Evolutionary conservation across 2,797 vertebrate genomes (phyloP), one percentile per base, ranked within the genome.

Genomic region (Pteropus rufus): DNA sequence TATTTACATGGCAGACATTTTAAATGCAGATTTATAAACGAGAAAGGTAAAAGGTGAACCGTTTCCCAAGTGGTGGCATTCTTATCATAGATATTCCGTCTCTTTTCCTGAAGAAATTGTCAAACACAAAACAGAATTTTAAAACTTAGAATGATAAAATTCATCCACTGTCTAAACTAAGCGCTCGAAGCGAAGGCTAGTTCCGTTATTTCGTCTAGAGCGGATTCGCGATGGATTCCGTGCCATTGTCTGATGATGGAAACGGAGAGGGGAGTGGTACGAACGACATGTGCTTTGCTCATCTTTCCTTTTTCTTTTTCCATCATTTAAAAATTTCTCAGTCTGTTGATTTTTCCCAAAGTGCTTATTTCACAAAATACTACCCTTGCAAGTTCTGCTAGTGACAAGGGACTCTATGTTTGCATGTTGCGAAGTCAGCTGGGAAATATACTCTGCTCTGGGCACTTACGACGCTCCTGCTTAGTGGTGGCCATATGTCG

Each of bases 401-500:
- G 16, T 6, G 26, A 15, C 5, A 16, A 7, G 14, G 14, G 56
- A 4, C 15, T 26, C 18, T 23, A 0, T 5, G 1, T 44, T 41
- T 52, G 11, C 12, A 2, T 1, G 0, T 3, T 24, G 7, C 2
- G 16, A 39, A 1, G 26, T 10, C 5, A 11, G 26, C 56, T 49
- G n/a, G 39, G 2, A 34, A 2, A 3, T 3, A 3, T 9, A 0
- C 10, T 24, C 39, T 1, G 44, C 79, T 72, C 5, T 7, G 31
- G 46, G 14, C n/a, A 3, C 29, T n/a, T 14, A 10, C 4, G 23
- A 10, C 0, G 0, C 4, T 0, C 7, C 7, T 11, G 16, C 3
- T 2, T 1, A 4, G 46, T 12, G 46, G 46, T 46, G 46, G 11
- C 46, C 46, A 14, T 7, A 12, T 46, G 46, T 7, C 3, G 46